phyloP scores from a whole-genome alignment of 1,140 invertebrate species.

The Lasaia peninsularis region DNA sequence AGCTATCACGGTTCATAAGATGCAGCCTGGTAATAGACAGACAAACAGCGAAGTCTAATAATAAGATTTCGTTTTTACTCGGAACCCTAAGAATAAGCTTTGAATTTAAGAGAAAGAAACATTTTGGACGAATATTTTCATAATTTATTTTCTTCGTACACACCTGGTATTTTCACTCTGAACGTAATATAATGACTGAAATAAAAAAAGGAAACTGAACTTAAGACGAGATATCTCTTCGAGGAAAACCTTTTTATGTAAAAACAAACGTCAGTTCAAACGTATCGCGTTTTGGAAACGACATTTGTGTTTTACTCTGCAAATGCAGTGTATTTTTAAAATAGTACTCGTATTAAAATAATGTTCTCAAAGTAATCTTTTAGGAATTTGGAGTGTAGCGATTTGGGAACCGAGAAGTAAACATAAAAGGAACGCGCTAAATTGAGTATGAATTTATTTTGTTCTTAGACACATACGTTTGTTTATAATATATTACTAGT shows the following conservation, averaged over 20 bases:
- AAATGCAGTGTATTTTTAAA: slow-evolving; percentile 26
- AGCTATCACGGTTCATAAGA: too few relatives aligned
- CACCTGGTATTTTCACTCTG: neutral
- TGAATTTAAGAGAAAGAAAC: neutral
- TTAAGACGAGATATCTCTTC: neutral
- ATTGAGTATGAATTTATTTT: too few relatives aligned
- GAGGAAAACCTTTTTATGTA: slow-evolving; percentile 29
- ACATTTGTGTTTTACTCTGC: slow-evolving; percentile 31
- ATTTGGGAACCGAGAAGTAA: too few relatives aligned
- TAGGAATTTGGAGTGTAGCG: too few relatives aligned
- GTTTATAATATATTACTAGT: too few relatives aligned
- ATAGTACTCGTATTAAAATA: too few relatives aligned
- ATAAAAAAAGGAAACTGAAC: neutral
- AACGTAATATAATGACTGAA: neutral
- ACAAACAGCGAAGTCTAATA: too few relatives aligned
- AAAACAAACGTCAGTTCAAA: slow-evolving; percentile 35
- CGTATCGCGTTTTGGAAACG: slow-evolving; percentile 32
- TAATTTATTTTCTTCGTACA: slow-evolving; percentile 2
- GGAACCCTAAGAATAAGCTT: neutral
- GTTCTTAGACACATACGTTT: too few relatives aligned
- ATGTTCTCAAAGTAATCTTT: too few relatives aligned
- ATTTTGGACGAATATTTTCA: neutral
- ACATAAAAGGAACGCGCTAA: too few relatives aligned
- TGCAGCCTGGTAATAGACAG: too few relatives aligned
- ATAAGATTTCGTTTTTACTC: too few relatives aligned